Evolutionary conservation across 2,797 vertebrate species (phyloP).

Genomic region (Chrosomus eos): DNA sequence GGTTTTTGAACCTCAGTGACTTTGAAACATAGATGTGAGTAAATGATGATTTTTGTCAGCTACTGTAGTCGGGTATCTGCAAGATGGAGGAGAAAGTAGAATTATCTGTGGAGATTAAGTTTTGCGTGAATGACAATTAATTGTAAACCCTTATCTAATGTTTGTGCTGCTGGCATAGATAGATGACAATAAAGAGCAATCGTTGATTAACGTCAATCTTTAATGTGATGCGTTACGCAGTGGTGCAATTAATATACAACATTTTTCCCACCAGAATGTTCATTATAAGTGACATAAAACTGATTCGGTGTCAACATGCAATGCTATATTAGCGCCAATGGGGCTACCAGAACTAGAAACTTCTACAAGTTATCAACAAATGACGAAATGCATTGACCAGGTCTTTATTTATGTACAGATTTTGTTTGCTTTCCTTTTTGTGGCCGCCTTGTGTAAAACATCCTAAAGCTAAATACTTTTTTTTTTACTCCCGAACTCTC

Average conservation of each 20-base stretch:
- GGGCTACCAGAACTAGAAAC: background rate
- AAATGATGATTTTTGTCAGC: background rate
- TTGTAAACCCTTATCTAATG: background rate
- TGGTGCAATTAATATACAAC: background rate
- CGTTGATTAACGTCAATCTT: background rate
- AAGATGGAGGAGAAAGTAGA: background rate
- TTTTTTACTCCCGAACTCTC: constrained; percentile 14
- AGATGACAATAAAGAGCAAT: background rate
- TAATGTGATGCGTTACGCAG: background rate
- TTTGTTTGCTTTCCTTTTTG: constrained; percentile 50
- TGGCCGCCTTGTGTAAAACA: constrained; percentile 59
- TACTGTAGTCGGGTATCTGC: background rate
- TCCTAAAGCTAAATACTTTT: constrained; percentile 22
- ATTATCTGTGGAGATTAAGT: background rate
- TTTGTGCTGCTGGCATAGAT: background rate
- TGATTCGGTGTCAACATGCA: background rate
- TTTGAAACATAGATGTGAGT: background rate
- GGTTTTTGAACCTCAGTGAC: background rate
- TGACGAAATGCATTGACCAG: background rate
- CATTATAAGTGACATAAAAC: background rate
- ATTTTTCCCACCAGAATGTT: background rate
- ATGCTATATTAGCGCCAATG: background rate
- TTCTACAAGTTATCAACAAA: background rate
- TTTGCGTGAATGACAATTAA: background rate
- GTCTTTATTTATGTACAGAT: constrained; percentile 46